These are phyloP conservation scores for Conchocele bisecta DNA, from an alignment of 2,888 invertebrate species.

Conservation along the genomic window DNA sequence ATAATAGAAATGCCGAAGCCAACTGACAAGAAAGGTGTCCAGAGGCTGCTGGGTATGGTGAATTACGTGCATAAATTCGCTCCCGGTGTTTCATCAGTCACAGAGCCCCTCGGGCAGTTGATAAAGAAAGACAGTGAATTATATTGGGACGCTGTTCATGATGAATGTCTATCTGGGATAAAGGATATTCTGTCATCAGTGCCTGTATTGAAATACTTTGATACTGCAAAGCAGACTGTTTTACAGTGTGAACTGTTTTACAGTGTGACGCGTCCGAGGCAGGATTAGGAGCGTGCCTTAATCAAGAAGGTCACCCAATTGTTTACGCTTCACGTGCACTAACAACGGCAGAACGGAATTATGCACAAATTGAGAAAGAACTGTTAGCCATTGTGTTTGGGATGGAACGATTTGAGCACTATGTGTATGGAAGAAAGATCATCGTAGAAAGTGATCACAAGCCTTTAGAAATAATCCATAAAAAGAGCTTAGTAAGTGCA, in stretches of 20 bases:
- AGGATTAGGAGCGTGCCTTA: constrained; percentile 57
- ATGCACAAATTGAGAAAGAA: constrained; percentile 63
- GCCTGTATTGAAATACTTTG: constrained; percentile 38
- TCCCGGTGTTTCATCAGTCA: constrained; percentile 21
- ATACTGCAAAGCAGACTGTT: constrained; percentile 1
- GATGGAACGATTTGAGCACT: constrained; percentile 44
- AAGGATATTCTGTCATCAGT: constrained; percentile 12
- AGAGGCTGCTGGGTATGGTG: constrained; percentile 30
- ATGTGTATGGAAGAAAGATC: constrained; percentile 38
- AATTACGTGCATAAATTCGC: constrained; percentile 31
- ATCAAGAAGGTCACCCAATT: constrained; percentile 57
- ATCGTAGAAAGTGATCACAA: constrained; percentile 49
- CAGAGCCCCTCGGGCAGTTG: constrained; percentile 24
- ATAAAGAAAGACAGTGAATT: constrained; percentile 19
- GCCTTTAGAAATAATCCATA: constrained; percentile 46
- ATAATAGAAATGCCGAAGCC: constrained; percentile 46
- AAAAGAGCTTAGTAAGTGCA: constrained; percentile 44
- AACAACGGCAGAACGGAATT: constrained; percentile 36
- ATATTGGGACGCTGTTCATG: constrained; percentile 22
- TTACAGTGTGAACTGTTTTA: too few species aligned
- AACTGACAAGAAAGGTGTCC: constrained; percentile 18
- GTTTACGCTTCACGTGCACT: constrained; percentile 50
- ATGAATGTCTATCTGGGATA: constrained; percentile 7
- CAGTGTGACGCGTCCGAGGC: constrained; percentile 23
- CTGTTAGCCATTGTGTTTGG: constrained; percentile 48